Conservation (phyloP, 2,797 vertebrate genomes). For the Meda fulgida region DNA sequence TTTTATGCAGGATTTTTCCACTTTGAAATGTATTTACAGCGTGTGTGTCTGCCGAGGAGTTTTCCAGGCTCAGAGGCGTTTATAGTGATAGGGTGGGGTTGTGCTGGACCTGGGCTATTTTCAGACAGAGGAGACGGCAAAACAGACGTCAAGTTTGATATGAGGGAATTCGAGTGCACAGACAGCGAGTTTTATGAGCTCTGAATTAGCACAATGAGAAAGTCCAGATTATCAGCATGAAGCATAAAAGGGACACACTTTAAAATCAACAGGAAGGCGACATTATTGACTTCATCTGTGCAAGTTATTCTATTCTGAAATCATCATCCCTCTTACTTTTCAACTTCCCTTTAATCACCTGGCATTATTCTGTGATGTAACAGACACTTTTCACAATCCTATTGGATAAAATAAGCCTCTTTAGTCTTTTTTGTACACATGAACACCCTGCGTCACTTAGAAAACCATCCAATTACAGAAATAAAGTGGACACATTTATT, state of each 20-base stretch:
- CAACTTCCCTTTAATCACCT: not conserved
- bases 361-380: not conserved
- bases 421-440: not conserved
- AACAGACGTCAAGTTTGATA: conserved; percentile 57
- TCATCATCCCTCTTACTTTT: not conserved
- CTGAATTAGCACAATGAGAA: conserved; percentile 13
- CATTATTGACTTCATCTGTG: not conserved
- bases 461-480: not conserved
- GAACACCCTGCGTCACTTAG: not conserved
- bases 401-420: not conserved
- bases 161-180: conserved; percentile 7
- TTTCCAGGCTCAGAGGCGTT: conserved; percentile 62
- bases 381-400: not conserved
- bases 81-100: conserved; percentile 58
- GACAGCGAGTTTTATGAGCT: conserved; percentile 30
- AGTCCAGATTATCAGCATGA: not conserved
- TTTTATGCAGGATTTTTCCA: conserved; percentile 63
- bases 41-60: conserved; percentile 44
- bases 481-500: not conserved
- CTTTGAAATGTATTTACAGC: conserved; percentile 48
- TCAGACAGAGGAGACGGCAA: conserved; percentile 52
- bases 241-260: not conserved
- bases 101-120: conserved; percentile 57
- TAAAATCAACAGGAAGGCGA: not conserved
- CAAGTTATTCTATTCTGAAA: not conserved